Percentiles rank a stretch among this genome's conserved stretches.
These are phyloP conservation scores for Teleogryllus oceanicus DNA, from an alignment of 2,888 invertebrate genomes.

Conservation along the genomic window DNA sequence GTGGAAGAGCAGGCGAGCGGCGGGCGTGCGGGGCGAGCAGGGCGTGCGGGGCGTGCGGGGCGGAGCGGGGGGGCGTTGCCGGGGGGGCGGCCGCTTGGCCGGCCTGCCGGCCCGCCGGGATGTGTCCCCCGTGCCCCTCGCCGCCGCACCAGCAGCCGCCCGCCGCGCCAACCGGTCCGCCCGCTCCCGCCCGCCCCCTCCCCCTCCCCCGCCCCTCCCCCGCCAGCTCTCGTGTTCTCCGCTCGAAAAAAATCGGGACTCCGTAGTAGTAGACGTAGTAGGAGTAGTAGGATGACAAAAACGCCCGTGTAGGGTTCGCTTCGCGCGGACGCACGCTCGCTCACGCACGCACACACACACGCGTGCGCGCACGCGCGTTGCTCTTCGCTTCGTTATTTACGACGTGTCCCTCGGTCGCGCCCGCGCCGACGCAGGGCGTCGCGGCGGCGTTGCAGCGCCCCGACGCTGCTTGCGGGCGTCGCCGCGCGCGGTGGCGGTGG, in stretches of 20 bases:
- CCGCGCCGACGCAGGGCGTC: background rate
- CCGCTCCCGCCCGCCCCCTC: background rate
- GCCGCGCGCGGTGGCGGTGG: too few species aligned
- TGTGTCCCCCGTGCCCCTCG: constrained; percentile 3
- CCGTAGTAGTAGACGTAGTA: background rate
- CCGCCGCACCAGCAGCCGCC: background rate
- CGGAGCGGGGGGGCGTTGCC: background rate
- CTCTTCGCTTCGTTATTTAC: background rate
- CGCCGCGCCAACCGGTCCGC: background rate
- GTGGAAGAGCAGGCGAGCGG: background rate
- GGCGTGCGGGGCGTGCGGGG: background rate
- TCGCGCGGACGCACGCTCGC: background rate
- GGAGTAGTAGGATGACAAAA: background rate
- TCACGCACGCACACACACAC: background rate
- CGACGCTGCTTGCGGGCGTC: background rate
- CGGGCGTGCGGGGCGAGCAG: background rate
- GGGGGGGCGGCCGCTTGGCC: background rate
- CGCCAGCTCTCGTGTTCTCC: too few species aligned
- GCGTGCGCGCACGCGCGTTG: background rate
- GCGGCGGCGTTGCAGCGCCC: background rate
- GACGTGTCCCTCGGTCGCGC: background rate
- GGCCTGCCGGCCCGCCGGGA: too few species aligned
- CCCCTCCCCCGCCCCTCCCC: too few species aligned
- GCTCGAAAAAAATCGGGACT: too few species aligned
- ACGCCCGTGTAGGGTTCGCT: background rate